Evolutionary conservation across 1,140 invertebrate genomes (phyloP).

Genomic region (Stegodyphus dumicola): DNA sequence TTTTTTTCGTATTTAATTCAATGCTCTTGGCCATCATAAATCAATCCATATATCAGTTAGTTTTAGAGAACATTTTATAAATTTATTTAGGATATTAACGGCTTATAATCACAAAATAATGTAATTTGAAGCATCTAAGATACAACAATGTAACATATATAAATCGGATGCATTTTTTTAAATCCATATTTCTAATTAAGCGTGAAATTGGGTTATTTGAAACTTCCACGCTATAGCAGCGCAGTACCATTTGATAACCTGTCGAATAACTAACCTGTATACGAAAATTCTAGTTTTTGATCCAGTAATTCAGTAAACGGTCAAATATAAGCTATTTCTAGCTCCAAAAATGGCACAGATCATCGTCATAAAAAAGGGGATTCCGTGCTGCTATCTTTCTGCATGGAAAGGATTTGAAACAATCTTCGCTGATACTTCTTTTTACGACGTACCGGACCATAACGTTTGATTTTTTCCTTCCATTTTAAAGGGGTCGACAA

Average conservation of each 20-base stretch:
- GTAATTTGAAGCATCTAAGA: too few relatives aligned
- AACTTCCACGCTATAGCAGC: too few relatives aligned
- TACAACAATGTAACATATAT: too few relatives aligned
- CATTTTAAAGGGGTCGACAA: background rate
- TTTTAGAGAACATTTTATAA: too few relatives aligned
- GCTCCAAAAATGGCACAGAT: conserved; percentile 32
- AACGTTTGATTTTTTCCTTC: conserved; percentile 39
- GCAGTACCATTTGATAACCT: background rate
- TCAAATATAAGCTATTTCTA: conserved; percentile 26
- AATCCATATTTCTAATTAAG: too few relatives aligned
- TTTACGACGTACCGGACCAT: conserved; percentile 46
- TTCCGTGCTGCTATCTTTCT: conserved; percentile 19
- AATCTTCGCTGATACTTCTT: conserved; percentile 37
- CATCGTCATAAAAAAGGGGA: conserved; percentile 30
- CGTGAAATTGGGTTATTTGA: too few relatives aligned
- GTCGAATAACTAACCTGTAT: conserved; percentile 37
- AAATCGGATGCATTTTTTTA: too few relatives aligned
- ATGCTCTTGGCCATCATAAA: too few relatives aligned
- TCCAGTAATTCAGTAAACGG: conserved; percentile 31
- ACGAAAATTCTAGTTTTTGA: background rate
- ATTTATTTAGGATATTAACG: too few relatives aligned
- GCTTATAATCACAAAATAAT: too few relatives aligned
- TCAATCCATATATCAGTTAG: too few relatives aligned
- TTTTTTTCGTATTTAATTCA: too few relatives aligned
- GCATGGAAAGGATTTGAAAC: conserved; percentile 15